Evolutionary conservation across 2,113 vertebrate genomes (phyloP).

Genomic region (Xenus cinereus): DNA sequence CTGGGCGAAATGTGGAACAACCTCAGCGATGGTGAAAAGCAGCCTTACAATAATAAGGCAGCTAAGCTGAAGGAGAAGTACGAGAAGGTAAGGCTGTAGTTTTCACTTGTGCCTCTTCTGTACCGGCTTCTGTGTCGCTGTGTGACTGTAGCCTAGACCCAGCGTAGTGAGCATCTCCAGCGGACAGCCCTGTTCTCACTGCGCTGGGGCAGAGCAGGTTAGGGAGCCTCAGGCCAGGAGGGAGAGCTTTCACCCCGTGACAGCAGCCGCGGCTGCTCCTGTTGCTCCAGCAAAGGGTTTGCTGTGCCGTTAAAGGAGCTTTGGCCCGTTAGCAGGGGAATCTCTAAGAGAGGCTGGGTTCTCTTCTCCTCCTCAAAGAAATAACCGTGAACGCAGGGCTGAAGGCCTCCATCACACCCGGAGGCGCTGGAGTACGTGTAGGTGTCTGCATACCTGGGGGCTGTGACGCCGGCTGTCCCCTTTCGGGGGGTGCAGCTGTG

Average conservation of each 20-base stretch:
- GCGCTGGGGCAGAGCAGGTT: neutral
- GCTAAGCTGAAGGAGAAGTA: constrained; percentile 91
- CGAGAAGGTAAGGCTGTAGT: constrained; percentile 77
- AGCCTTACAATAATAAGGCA: constrained; percentile 86
- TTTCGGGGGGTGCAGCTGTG: neutral
- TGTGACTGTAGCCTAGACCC: neutral
- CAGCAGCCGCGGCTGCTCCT: neutral
- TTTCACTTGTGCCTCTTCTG: neutral
- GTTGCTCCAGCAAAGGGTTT: neutral
- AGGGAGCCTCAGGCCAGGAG: neutral
- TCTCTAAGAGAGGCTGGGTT: neutral
- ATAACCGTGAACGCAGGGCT: fast-evolving
- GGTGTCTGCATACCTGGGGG: neutral
- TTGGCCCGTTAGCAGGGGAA: neutral
- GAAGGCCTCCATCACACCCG: fast-evolving
- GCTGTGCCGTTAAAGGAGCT: neutral
- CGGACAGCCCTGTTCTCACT: neutral
- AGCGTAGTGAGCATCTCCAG: neutral
- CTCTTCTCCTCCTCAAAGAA: constrained; percentile 13
- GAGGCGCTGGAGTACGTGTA: neutral
- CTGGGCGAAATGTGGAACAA: constrained; percentile 89
- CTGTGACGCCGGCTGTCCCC: neutral
- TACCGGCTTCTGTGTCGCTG: neutral
- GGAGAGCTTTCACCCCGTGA: neutral
- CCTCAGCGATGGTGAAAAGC: constrained; percentile 82